Conservation (phyloP, 2,888 invertebrate genomes). For the Ectemnius continuus region DNA sequence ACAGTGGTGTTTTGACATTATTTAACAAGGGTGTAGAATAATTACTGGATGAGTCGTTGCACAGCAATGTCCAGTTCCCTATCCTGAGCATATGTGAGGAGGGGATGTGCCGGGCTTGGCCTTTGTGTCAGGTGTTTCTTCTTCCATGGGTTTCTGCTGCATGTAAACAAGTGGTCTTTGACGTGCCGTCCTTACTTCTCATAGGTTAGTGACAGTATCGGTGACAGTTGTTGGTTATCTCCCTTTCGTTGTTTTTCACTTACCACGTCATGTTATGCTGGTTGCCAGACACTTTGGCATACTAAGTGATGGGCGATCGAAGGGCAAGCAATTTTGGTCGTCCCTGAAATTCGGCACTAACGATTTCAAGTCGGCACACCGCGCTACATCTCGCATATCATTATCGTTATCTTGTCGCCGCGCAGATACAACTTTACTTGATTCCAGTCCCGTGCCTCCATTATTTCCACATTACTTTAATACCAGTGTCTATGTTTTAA, state of each 20-base stretch:
- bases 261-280: slow-evolving; percentile 56
- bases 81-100: slow-evolving; percentile 72
- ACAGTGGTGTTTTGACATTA: no score
- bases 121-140: slow-evolving; percentile 69
- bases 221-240: not conserved
- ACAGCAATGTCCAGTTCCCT: slow-evolving; percentile 73
- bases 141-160: slow-evolving; percentile 73
- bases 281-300: slow-evolving; percentile 8
- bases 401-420: slow-evolving; percentile 19
- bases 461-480: not conserved
- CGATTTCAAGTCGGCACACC: not conserved
- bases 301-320: slow-evolving; percentile 1
- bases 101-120: slow-evolving; percentile 72
- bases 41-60: slow-evolving; percentile 74
- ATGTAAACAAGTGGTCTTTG: not conserved
- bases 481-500: no score
- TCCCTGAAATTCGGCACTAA: not conserved
- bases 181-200: no score
- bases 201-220: slow-evolving; percentile 3
- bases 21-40: no score
- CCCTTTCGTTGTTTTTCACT: slow-evolving; percentile 23
- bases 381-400: slow-evolving; percentile 10
- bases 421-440: slow-evolving; percentile 14
- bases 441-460: slow-evolving; percentile 3
- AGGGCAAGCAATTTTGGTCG: no score